A percentile compares a stretch with the other conserved stretches of the same genome.
These are phyloP conservation scores for Zeuzera pyrina DNA, from an alignment of 2,888 invertebrate genomes.

Conservation along the genomic window DNA sequence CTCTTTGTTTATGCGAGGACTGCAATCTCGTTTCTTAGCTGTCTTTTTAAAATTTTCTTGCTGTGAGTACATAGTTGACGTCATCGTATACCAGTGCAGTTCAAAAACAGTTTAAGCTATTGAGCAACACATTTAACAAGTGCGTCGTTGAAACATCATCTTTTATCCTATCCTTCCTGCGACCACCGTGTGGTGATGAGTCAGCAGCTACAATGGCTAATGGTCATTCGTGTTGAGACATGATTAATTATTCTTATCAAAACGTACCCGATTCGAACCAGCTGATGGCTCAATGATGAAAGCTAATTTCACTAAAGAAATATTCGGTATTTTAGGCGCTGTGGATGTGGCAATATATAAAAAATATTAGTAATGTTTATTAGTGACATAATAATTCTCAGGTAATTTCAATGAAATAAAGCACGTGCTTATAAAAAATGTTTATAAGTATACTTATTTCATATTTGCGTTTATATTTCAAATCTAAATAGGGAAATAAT, in stretches of 20 bases:
- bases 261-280: slow-evolving; percentile 29
- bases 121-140: slow-evolving; percentile 22
- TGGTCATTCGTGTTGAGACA: slow-evolving; percentile 52
- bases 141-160: slow-evolving; percentile 24
- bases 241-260: slow-evolving; percentile 67
- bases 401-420: too few species aligned
- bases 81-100: too few species aligned
- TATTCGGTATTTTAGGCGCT: too few species aligned
- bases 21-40: too few species aligned
- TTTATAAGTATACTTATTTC: too few species aligned
- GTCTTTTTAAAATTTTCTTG: too few species aligned
- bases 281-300: slow-evolving; percentile 64
- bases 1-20: too few species aligned
- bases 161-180: slow-evolving; percentile 20
- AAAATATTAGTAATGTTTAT: slow-evolving; percentile 6
- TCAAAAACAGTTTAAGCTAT: neutral
- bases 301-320: too few species aligned
- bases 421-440: too few species aligned
- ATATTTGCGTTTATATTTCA: too few species aligned
- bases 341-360: slow-evolving; percentile 12
- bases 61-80: too few species aligned
- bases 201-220: slow-evolving; percentile 54
- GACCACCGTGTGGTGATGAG: slow-evolving; percentile 31
- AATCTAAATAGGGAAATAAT: too few species aligned
- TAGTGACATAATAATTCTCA: neutral